Conservation (phyloP, 2,888 invertebrate genomes). For the Noctua janthina region DNA sequence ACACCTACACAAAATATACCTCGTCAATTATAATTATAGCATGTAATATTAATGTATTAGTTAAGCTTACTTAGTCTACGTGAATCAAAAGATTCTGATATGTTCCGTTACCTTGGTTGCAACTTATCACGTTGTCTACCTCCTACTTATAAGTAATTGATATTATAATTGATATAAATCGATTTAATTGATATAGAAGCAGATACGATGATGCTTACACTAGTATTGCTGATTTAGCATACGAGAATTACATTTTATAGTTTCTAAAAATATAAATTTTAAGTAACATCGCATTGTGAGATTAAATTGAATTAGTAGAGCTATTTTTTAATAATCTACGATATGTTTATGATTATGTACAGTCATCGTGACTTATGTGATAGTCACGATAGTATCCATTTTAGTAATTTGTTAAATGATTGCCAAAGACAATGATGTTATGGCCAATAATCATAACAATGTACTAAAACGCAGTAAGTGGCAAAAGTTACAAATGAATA, state of each 20-base stretch:
- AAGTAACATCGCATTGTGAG: conserved; percentile 51
- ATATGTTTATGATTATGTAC: conserved; percentile 58
- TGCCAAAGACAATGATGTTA: background rate
- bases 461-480: conserved; percentile 70
- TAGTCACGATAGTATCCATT: conserved; percentile 25
- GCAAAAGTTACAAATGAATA: conserved; percentile 76
- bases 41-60: conserved; percentile 66
- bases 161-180: conserved; percentile 76
- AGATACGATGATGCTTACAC: conserved; percentile 75
- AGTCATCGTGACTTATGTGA: conserved; percentile 32
- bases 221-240: conserved; percentile 85
- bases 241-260: conserved; percentile 68
- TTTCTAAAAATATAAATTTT: conserved; percentile 68
- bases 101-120: conserved; percentile 94
- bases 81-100: conserved; percentile 93
- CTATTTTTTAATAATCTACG: conserved; percentile 27
- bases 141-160: conserved; percentile 76
- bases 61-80: conserved; percentile 79
- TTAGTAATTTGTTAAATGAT: conserved; percentile 40
- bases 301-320: conserved; percentile 42
- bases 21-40: conserved; percentile 60
- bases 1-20: conserved; percentile 77
- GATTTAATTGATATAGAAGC: conserved; percentile 81
- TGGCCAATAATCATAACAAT: conserved; percentile 24
- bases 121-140: conserved; percentile 89